These are phyloP conservation scores for Homarus americanus DNA, from an alignment of 1,140 invertebrate genomes.

Conservation along the genomic window DNA sequence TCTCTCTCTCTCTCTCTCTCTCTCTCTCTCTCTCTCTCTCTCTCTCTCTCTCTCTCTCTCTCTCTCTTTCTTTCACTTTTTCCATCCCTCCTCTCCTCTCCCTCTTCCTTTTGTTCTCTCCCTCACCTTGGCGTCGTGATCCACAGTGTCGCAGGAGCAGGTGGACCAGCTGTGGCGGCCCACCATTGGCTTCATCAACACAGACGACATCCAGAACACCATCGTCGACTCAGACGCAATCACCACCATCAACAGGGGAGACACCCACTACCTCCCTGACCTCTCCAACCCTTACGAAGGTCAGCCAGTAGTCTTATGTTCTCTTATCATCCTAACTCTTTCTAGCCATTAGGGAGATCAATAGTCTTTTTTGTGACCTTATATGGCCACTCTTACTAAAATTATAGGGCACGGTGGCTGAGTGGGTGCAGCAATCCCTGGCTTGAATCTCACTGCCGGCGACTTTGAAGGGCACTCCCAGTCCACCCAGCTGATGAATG, in stretches of 20 bases:
- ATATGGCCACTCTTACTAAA: too few species aligned
- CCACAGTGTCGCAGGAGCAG: constrained; percentile 53
- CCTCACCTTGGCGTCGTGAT: background rate
- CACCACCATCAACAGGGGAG: constrained; percentile 43
- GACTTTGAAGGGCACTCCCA: too few species aligned
- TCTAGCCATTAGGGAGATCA: too few species aligned
- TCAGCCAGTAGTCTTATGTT: too few species aligned
- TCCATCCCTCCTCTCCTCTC: background rate
- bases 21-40: background rate
- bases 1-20: constrained; percentile 3
- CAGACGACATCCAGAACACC: constrained; percentile 70
- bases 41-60: constrained; percentile 11
- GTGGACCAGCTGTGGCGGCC: constrained; percentile 66
- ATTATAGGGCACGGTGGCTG: too few species aligned
- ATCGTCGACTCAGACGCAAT: constrained; percentile 67
- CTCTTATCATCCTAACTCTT: too few species aligned
- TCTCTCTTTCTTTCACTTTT: too few species aligned
- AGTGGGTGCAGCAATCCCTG: too few species aligned
- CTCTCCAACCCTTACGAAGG: constrained; percentile 71
- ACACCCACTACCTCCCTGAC: constrained; percentile 22
- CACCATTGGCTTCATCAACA: constrained; percentile 70
- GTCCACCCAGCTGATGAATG: too few species aligned
- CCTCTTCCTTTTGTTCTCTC: background rate
- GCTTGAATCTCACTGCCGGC: too few species aligned
- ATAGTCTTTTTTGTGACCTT: too few species aligned